Evolutionary conservation across 2,113 vertebrate species (phyloP), one percentile per base, ranked within the genome.

Genomic region (Alethe diademata): DNA sequence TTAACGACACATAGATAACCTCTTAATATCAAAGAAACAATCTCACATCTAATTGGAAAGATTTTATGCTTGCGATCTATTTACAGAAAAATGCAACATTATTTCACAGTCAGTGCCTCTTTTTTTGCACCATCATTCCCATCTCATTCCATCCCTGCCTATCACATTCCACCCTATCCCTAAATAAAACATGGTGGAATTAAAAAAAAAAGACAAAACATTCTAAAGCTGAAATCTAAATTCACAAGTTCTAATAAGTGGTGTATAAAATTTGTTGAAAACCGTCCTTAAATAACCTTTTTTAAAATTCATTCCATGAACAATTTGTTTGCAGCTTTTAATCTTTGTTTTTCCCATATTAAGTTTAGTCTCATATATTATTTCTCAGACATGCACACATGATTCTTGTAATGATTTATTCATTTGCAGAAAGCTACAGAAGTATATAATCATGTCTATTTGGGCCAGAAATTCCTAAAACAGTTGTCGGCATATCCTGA

Each of bases 381-480:
- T 79, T 91, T 72, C 57, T 91, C 57, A 72, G 17, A 64, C 28
- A 6, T 4, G 3, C 58, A 60, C 73, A 78, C 12, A n/a, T 25
- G 25, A 60, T 85, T 60, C 33, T 75, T 75, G 14, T 78, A 81
- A 51, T 70, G 33, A 23, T 92, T 95, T 67, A 31, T 71, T 75
- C 7, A 31, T 72, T 82, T 92, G 26, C 53, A 90, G 91, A 47
- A 87, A 83, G 36, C 13, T 78, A n/a, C 69, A 66, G 57, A 56
- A 93, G 61, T 67, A 45, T 71, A 74, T 47, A 71, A 92, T 92
- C 53, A 61, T 45, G 48, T 76, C 58, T 93, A 2, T 70, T 70
- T 82, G 66, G 71, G 45, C 36, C 78, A 82, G 91, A 93, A 86
- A 88, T 88, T 92, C 91, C 78, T 79, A 36, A 82, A 95, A n/a